Percentiles rank a stretch among this genome's conserved stretches.
These are phyloP conservation scores for Scalopus aquaticus DNA, from an alignment of 2,113 vertebrate species.

Conservation along the genomic window DNA sequence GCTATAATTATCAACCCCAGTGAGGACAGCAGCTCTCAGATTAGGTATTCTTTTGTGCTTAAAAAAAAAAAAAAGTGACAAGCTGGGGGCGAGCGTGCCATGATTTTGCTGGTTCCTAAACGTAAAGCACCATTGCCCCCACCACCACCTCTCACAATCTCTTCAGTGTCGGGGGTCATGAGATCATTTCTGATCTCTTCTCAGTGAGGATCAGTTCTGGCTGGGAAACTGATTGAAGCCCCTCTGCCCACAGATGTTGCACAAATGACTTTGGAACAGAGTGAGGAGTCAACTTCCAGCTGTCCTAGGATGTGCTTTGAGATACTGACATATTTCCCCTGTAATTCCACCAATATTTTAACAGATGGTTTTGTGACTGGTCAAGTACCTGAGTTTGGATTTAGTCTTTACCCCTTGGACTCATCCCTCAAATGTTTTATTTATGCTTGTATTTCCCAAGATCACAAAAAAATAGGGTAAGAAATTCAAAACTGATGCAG, in stretches of 20 bases:
- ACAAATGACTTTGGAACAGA: not conserved
- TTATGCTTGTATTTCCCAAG: conserved; percentile 8
- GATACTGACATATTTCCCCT: not conserved
- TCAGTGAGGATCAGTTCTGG: not conserved
- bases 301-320: not conserved
- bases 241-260: not conserved
- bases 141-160: not conserved
- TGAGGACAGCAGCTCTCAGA: not conserved
- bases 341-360: not conserved
- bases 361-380: not conserved
- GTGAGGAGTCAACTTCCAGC: not conserved
- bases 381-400: not conserved
- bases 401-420: not conserved
- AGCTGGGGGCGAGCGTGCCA: not conserved
- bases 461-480: conserved; percentile 37
- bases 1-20: too few relatives aligned
- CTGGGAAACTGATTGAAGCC: not conserved
- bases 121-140: not conserved
- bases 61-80: not conserved
- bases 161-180: not conserved
- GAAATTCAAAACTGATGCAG: conserved; percentile 10
- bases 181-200: not conserved
- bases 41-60: too few relatives aligned
- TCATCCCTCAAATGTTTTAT: not conserved
- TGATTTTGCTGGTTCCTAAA: not conserved